Evolutionary conservation across 2,888 invertebrate species (phyloP).

Genomic region (Oscheius onirici): DNA sequence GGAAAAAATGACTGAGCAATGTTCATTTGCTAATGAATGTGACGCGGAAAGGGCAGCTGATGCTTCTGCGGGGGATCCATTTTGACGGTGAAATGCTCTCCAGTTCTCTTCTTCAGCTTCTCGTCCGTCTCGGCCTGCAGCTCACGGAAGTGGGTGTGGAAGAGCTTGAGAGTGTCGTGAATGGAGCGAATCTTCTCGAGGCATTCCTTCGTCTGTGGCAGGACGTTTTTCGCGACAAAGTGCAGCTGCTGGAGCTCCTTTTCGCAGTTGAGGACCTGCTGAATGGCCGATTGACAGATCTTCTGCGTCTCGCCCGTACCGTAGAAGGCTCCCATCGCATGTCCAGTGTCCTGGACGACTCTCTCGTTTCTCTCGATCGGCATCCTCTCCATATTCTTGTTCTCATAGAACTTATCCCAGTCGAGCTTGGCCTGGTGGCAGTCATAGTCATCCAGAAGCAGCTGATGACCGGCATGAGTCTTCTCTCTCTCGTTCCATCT

Average conservation of each 20-base stretch:
- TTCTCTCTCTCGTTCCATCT: constrained; percentile 8
- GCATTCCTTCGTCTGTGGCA: constrained; percentile 19
- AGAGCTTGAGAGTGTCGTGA: constrained; percentile 15
- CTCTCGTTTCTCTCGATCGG: not conserved
- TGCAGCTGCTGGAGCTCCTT: constrained; percentile 15
- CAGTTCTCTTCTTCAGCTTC: not conserved
- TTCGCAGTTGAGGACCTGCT: constrained; percentile 10
- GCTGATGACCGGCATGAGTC: not conserved
- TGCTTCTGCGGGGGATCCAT: not conserved
- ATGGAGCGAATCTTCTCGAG: constrained; percentile 18
- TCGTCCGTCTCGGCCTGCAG: constrained; percentile 23
- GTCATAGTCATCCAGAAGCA: not conserved
- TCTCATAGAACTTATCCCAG: constrained; percentile 1
- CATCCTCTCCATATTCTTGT: not conserved
- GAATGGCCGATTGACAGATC: constrained; percentile 14
- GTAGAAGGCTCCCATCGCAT: constrained; percentile 13
- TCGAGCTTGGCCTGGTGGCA: not conserved
- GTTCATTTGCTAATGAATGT: not conserved
- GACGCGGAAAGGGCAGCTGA: constrained; percentile 20
- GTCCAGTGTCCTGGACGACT: not conserved
- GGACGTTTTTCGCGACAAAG: constrained; percentile 14
- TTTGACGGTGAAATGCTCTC: constrained; percentile 7
- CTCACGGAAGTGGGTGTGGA: constrained; percentile 12
- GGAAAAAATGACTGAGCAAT: too few species aligned
- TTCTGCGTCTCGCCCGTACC: constrained; percentile 24